A percentile compares a stretch with the other conserved stretches of the same genome.
These are phyloP conservation scores for Spea hammondii DNA, from an alignment of 2,797 vertebrate species.

Conservation along the genomic window DNA sequence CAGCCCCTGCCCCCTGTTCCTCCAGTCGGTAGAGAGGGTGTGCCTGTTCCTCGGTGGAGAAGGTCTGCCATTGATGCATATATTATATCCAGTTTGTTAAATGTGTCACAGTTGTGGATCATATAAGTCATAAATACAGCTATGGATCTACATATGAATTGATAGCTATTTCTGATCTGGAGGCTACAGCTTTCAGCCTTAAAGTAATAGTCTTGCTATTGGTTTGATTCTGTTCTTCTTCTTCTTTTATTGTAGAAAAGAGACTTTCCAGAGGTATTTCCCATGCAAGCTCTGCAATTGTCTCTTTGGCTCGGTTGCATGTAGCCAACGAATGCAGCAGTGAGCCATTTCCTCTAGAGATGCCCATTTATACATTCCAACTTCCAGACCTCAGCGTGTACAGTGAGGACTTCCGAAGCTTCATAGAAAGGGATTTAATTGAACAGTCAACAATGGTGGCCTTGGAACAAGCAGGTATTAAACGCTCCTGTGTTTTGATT, in stretches of 20 bases:
- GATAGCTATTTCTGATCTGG: no score
- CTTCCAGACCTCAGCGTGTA: conserved; percentile 96
- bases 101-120: no score
- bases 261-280: conserved; percentile 96
- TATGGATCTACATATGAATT: no score
- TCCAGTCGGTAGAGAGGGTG: no score
- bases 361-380: conserved; percentile 99
- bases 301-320: conserved; percentile 92
- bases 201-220: no score
- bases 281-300: conserved; percentile 96
- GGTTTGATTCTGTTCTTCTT: background rate
- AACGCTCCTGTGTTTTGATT: no score
- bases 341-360: conserved; percentile 94
- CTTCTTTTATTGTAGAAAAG: conserved; percentile 77
- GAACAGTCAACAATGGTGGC: conserved; percentile 98
- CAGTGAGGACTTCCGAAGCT: conserved; percentile 96
- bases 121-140: no score
- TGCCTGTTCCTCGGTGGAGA: no score
- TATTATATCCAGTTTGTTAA: no score
- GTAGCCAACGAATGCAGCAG: conserved; percentile 90
- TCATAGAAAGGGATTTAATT: conserved; percentile 94
- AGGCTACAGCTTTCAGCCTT: no score
- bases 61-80: no score
- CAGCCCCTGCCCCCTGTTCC: no score
- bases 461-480: conserved; percentile 89